phyloP scores from a whole-genome alignment of 2,888 invertebrate genomes.

The Augochlorella aurata region DNA sequence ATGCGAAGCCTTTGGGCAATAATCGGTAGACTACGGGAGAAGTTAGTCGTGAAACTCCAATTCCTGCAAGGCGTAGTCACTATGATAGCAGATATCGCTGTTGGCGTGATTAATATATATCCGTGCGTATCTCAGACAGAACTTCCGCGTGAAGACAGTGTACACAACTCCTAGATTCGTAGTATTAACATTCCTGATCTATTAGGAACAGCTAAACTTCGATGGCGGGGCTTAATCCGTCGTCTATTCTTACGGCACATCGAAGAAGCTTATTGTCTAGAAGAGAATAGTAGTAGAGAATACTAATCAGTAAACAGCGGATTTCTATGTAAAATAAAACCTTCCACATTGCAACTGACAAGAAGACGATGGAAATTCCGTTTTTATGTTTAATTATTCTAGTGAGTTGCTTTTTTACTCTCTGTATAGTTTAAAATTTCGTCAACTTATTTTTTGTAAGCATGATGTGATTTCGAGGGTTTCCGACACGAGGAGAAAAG shows the following conservation, averaged over 20 bases:
- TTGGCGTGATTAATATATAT: slow-evolving; percentile 16
- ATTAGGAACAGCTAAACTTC: not conserved
- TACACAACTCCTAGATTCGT: not conserved
- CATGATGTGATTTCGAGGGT: too few relatives aligned
- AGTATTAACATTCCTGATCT: not conserved
- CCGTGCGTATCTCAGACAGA: not conserved
- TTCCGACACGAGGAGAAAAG: too few relatives aligned
- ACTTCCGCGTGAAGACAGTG: not conserved
- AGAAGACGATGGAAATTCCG: too few relatives aligned
- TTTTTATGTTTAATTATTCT: too few relatives aligned
- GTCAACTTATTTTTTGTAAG: too few relatives aligned
- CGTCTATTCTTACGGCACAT: not conserved
- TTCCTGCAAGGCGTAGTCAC: slow-evolving; percentile 8
- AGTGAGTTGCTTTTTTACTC: too few relatives aligned
- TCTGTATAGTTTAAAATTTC: too few relatives aligned
- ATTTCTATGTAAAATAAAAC: too few relatives aligned
- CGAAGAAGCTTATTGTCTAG: not conserved
- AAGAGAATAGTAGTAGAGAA: too few relatives aligned
- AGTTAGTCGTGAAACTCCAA: slow-evolving; percentile 31
- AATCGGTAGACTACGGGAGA: slow-evolving; percentile 15
- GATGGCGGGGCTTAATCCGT: not conserved
- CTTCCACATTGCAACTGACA: too few relatives aligned
- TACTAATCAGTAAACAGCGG: too few relatives aligned
- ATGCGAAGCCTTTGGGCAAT: slow-evolving; percentile 14
- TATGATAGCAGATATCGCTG: slow-evolving; percentile 14